Evolutionary conservation across 2,113 vertebrate species (phyloP).

Genomic region (Pionites leucogaster): DNA sequence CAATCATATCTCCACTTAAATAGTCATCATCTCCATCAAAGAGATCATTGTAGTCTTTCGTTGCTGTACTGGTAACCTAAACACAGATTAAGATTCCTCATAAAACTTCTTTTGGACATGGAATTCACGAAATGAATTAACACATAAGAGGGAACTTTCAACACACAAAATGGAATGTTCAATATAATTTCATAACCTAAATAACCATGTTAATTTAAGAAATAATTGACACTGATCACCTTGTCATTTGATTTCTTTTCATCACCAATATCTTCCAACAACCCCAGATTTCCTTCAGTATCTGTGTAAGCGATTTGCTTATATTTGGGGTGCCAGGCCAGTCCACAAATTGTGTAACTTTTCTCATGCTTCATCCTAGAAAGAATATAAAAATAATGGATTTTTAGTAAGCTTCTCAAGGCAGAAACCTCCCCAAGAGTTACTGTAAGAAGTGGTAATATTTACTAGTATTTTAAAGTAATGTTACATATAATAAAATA

Average conservation of each 20-base stretch:
- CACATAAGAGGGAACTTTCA: neutral
- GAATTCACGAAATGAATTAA: neutral
- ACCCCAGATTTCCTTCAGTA: slow-evolving; percentile 88
- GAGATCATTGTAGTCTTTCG: slow-evolving; percentile 83
- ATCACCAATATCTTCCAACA: slow-evolving; percentile 82
- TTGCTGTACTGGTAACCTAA: slow-evolving; percentile 53
- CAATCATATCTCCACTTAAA: slow-evolving; percentile 77
- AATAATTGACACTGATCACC: slow-evolving; percentile 29
- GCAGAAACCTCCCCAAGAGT: neutral
- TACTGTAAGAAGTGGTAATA: neutral
- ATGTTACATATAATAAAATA: neutral
- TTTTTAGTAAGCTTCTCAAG: neutral
- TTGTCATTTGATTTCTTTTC: slow-evolving; percentile 65
- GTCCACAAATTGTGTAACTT: slow-evolving; percentile 85
- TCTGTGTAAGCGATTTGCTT: slow-evolving; percentile 89
- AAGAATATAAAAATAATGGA: neutral
- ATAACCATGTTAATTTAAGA: neutral
- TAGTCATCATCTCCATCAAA: slow-evolving; percentile 87
- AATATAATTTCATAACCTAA: neutral
- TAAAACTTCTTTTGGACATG: neutral
- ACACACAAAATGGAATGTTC: neutral
- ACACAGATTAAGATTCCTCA: neutral
- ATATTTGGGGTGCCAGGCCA: slow-evolving; percentile 90
- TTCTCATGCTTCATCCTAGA: slow-evolving; percentile 93
- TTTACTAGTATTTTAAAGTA: neutral